Base-by-base conservation (phyloP, 2,113 vertebrate species). In the Gambusia affinis region DNA sequence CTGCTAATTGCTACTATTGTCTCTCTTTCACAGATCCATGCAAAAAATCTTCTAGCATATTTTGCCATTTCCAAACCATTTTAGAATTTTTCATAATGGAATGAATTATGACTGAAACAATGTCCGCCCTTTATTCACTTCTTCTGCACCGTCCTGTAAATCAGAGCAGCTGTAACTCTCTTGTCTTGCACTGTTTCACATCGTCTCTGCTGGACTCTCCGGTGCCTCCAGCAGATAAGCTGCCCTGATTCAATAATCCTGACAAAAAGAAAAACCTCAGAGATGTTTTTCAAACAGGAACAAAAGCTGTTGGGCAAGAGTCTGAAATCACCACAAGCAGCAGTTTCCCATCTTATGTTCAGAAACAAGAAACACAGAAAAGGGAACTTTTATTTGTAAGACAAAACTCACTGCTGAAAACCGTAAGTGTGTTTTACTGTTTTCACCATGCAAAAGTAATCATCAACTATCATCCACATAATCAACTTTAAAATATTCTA, bases 251-350 rank as follows among this genome's bases (percentile, higher is more conserved):
- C 39, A 15, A 42, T 73, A 51, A 66, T 78, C 85, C 84, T 73
- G 80, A 89, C 91, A 94, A 94, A 37, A 92, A 91, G 93, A 90
- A 89, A 93, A 92, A 88, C 89, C 89, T 83, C 77, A 71, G 63
- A 68, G 71, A 84, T 91, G 82, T 82, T 70, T 74, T 80, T 79
- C 72, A 81, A 64, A 67, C 80, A 88, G 86, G 87, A 93, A 92
- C 79, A 88, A 82, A 90, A 60, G 60, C 71, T 44, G 64, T 78
- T 84, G 79, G 83, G 91, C 85, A 91, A 91, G 35, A 69, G 64
- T 70, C 39, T 80, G 75, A 85, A 81, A 87, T 82, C 71, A 72
- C 69, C 79, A 84, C 76, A 78, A 37, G 81, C 83, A 86, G 61
- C 67, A 30, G 14, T 64, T 39, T 67, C 80, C n/a, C 24, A 60